A percentile compares a stretch with the other conserved stretches of the same genome.
Evolutionary conservation across 2,797 vertebrate species (phyloP).

Genomic region (Protosalanx chinensis): DNA sequence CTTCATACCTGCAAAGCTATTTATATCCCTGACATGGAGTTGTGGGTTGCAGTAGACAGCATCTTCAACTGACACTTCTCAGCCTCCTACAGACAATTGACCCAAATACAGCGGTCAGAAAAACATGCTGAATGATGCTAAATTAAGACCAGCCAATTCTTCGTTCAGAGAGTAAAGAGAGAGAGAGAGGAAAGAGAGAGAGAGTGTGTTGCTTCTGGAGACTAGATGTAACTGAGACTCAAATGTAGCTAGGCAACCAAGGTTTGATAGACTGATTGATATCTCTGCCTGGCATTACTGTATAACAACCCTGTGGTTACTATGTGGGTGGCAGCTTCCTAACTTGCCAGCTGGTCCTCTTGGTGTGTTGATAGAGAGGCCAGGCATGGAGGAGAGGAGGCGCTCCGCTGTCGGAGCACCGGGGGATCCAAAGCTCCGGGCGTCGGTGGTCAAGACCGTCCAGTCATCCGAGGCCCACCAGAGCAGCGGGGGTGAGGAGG

Average conservation of each 20-base stretch:
- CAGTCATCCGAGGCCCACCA: neutral
- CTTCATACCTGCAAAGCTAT: slow-evolving; percentile 63
- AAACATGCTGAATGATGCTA: neutral
- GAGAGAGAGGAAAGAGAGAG: too few species aligned
- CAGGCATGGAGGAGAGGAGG: slow-evolving; percentile 43
- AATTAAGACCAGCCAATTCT: neutral
- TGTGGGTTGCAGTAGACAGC: slow-evolving; percentile 40
- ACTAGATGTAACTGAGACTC: too few species aligned
- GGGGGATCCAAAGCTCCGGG: slow-evolving; percentile 23
- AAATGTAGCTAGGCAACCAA: too few species aligned
- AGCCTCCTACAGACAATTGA: neutral
- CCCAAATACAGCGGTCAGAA: neutral
- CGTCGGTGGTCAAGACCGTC: slow-evolving; percentile 20
- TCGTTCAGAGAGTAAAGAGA: neutral
- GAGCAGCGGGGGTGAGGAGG: slow-evolving; percentile 23
- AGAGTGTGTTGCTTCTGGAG: too few species aligned
- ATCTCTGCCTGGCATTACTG: neutral
- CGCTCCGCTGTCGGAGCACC: slow-evolving; percentile 20
- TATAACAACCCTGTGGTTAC: neutral
- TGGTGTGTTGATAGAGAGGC: neutral
- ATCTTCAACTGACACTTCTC: slow-evolving; percentile 19
- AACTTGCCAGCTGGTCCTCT: too few species aligned
- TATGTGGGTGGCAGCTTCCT: neutral
- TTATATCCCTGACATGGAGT: slow-evolving; percentile 57
- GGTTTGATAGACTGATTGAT: too few species aligned